These are phyloP conservation scores for Rallus limicola DNA, from an alignment of 2,113 vertebrate species.

Conservation along the genomic window DNA sequence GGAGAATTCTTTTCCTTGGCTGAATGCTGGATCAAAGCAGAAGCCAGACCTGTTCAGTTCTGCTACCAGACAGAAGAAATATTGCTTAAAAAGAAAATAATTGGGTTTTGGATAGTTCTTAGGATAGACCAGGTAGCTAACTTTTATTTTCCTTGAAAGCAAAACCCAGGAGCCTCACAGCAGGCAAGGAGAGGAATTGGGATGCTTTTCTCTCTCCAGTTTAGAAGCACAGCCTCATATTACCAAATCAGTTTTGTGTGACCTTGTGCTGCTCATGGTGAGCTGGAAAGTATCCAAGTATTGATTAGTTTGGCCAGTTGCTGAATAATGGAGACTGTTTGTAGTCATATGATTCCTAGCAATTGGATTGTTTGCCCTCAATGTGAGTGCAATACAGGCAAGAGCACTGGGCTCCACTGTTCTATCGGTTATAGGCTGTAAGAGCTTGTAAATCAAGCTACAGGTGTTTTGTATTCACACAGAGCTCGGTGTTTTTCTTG, in stretches of 20 bases:
- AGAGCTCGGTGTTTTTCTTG: neutral
- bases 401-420: neutral
- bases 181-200: neutral
- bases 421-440: neutral
- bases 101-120: neutral
- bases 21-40: neutral
- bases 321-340: constrained; percentile 23
- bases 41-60: neutral
- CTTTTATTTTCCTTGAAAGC: neutral
- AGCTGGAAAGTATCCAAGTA: constrained; percentile 41
- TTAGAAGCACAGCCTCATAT: neutral
- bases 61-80: neutral
- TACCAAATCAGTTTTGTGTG: neutral
- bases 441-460: neutral
- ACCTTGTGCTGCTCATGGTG: constrained; percentile 40
- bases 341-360: constrained; percentile 35
- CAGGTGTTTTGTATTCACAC: neutral
- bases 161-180: neutral
- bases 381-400: neutral
- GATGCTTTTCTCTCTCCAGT: neutral
- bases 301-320: constrained; percentile 48
- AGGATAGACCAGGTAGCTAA: neutral
- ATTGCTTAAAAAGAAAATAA: neutral
- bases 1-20: neutral
- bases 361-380: constrained; percentile 27